These are phyloP conservation scores for Holocentrus rufus DNA, from an alignment of 2,797 vertebrate species.

Conservation along the genomic window DNA sequence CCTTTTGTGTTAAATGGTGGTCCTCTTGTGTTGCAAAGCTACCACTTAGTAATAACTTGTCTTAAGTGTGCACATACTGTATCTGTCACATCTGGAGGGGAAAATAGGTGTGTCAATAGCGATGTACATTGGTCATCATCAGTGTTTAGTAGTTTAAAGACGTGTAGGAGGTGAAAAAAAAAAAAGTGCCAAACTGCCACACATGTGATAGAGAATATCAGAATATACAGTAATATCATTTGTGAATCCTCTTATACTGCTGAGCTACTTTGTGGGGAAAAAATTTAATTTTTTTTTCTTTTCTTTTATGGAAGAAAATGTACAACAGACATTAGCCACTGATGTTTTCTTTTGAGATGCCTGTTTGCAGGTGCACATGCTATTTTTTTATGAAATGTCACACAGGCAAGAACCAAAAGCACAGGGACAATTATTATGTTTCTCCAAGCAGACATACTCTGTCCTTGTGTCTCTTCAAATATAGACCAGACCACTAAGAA, in stretches of 20 bases:
- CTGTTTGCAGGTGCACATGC: slow-evolving; percentile 5
- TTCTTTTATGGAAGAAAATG: neutral
- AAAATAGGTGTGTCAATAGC: slow-evolving; percentile 51
- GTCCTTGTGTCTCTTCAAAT: slow-evolving; percentile 22
- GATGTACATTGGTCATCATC: slow-evolving; percentile 49
- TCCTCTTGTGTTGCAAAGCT: slow-evolving; percentile 64
- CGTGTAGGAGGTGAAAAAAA: slow-evolving; percentile 47
- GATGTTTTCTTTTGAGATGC: neutral
- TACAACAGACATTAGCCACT: neutral
- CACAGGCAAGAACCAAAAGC: slow-evolving; percentile 29
- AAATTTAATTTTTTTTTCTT: neutral
- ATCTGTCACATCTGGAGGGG: slow-evolving; percentile 54
- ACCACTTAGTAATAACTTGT: slow-evolving; percentile 55
- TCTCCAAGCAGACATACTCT: neutral
- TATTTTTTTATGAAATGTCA: slow-evolving; percentile 3
- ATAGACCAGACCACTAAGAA: slow-evolving; percentile 3
- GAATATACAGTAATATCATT: slow-evolving; percentile 27
- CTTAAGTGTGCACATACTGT: slow-evolving; percentile 59
- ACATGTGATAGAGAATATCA: slow-evolving; percentile 61
- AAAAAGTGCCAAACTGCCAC: slow-evolving; percentile 74
- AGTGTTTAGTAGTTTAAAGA: slow-evolving; percentile 66
- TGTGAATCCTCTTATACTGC: slow-evolving; percentile 26
- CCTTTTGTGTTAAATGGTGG: slow-evolving; percentile 50
- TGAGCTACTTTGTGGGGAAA: slow-evolving; percentile 7
- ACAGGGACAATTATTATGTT: slow-evolving; percentile 9